Evolutionary conservation across 2,113 vertebrate species (phyloP), one percentile per base, ranked within the genome.

Genomic region (Arenaria interpres): DNA sequence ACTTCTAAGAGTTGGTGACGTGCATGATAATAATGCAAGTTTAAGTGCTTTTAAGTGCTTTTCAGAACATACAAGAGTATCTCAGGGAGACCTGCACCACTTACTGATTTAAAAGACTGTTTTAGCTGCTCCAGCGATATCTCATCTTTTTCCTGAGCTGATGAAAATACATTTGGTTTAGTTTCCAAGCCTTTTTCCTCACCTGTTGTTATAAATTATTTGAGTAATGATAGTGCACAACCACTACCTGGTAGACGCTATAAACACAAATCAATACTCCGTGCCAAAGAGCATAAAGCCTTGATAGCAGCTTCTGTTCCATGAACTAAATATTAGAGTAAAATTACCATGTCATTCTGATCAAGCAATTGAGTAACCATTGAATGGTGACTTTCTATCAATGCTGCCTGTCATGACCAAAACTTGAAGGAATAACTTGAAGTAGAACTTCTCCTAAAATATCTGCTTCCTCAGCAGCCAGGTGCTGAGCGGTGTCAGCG

Each of bases 341-440:
- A 87, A 93, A 91, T 85, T 71, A 94, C 89, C 63, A 62, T 66
- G 77, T 94, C 69, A n/a, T 90, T 80, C 90, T 91, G 85, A 95
- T 96, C 43, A 93, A 92, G 79, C 39, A 77, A n/a, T 9, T 71
- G 74, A 94, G 46, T 84, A 91, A 74, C 82, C 82, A 57, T 33
- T 51, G 90, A 53, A 41, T 90, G 56, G 66, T 92, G 95, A 59
- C 46, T 85, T 83, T 80, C 84, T 90, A 30, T 60, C 57, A 56
- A 2, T 83, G 10, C 56, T 66, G 71, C 71, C 57, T 71, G 53
- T 73, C 90, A 91, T 10, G 23, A 72, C 51, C 46, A 30, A 85
- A 91, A 72, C 46, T 51, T 0, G 0, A 90, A 87, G 57, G 75
- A 73, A 72, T 72, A 67, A 53, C 54, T 75, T 39, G 37, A 88